Evolutionary conservation across 2,888 invertebrate species (phyloP), one percentile per base, ranked within the genome.

Genomic region (Caradrina kadenii): DNA sequence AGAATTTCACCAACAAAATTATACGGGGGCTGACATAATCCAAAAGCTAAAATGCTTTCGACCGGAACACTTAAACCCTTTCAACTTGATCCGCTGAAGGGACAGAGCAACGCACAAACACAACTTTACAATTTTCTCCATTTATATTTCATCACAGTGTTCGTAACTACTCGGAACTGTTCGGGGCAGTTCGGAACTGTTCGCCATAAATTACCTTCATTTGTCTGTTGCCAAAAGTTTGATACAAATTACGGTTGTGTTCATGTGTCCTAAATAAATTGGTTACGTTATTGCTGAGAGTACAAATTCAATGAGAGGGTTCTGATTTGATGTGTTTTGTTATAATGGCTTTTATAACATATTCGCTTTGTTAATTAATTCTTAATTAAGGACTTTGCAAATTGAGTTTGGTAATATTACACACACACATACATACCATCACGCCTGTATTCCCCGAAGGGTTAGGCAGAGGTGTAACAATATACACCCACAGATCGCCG

Each of bases 71-170:
- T 88, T 87, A 83, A 86, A 89, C 88, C 88, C 87, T 89, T 89
- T 89, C 85, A 86, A 71, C 73, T 79, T 82, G 85, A 86, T 85
- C 86, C 85, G 76, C 63, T 66, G 73, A 80, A 80, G 79, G 85
- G 83, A 74, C 81, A 71, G 79, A 69, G 65, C 68, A 68, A 79
- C 82, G 82, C 72, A 77, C 76, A 81, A 84, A 86, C 82, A 86
- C 82, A 89, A 88, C 86, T 89, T 89, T 76, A 84, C 85, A 89
- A 88, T 88, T 88, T 88, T 85, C 82, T 86, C 81, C 84, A 87
- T 89, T 89, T 89, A 89, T 88, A 90, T 90, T 90, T 89, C 85
- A 88, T 86, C 85, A 82, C 77, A 60, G 55, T 75, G 69, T 77
- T 83, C 63, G 69, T 63, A 83, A 78, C 55, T 80, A 76, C 42